Evolutionary conservation across 1,140 invertebrate species (phyloP).

Genomic region (Lordiphosa collinella): DNA sequence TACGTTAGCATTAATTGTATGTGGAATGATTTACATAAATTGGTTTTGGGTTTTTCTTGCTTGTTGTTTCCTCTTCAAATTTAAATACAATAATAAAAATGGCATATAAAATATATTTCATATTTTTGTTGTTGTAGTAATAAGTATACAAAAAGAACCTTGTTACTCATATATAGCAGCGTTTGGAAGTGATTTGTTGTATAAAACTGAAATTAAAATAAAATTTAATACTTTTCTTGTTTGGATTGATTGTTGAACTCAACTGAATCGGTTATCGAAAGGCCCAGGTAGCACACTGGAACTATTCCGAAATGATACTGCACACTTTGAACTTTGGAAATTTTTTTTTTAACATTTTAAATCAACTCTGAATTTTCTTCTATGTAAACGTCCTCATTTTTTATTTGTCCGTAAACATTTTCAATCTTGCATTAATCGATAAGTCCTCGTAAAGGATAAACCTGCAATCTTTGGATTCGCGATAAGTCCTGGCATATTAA

Average conservation of each 20-base stretch:
- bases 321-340: too few species aligned
- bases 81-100: constrained; percentile 70
- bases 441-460: too few species aligned
- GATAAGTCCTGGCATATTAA: too few species aligned
- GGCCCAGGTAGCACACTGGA: background rate
- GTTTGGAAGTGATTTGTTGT: constrained; percentile 51
- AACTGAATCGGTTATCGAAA: constrained; percentile 24
- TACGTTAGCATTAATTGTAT: constrained; percentile 59
- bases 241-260: constrained; percentile 42
- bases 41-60: constrained; percentile 19
- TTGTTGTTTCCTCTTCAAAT: constrained; percentile 35
- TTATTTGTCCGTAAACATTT: too few species aligned
- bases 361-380: too few species aligned
- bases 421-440: too few species aligned
- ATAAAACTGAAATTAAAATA: constrained; percentile 2
- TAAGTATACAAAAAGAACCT: constrained; percentile 57
- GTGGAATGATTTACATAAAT: constrained; percentile 74
- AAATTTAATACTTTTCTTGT: constrained; percentile 33
- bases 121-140: constrained; percentile 24
- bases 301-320: background rate
- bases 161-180: constrained; percentile 59
- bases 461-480: too few species aligned
- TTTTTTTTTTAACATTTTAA: too few species aligned
- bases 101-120: constrained; percentile 71
- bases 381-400: too few species aligned